Base-by-base conservation (phyloP, 2,113 vertebrate genomes). In the Gorsachius goisagi region DNA sequence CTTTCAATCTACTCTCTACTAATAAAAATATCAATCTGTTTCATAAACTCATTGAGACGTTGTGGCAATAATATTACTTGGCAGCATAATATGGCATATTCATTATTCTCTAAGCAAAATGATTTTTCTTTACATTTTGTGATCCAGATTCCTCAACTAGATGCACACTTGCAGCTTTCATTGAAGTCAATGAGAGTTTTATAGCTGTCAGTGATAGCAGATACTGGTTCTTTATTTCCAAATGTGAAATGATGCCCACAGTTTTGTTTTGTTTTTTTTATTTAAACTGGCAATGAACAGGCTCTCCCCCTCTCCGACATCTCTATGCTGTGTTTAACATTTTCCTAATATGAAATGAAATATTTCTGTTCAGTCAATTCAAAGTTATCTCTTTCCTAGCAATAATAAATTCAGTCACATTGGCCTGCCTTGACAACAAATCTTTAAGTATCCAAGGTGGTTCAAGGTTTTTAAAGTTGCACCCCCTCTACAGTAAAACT, bases 11-110 rank as follows among this genome's bases (percentile, higher is more conserved):
- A 72, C 67, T 89, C 83, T 93, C 58, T 50, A 44, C 90, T 97
- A 96, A 97, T 93, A 94, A 92, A 96, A 97, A 95, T 96, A 97
- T 80, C 95, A 96, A 76, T 94, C 94, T 75, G 64, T 95, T 96
- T 96, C 80, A 91, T 92, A 93, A 95, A 95, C 84, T 95, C 94
- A 71, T 94, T 93, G 96, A 89, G 93, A 92, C 26, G 84, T 94
- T 58, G 84, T 95, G 77, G 89, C 78, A 89, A 21, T 96, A 95
- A 85, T 95, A 92, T 88, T 89, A 95, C 74, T 95, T 97, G 89
- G 91, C 94, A 97, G 78, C 21, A 2, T 95, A 94, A 94, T 91
- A 76, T 56, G 81, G 87, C 89, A 74, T 91, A 88, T 95, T 97
- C 96, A 88, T 96, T 93, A 92, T 59, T 95, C 32, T 97, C 80